A percentile compares a stretch with the other conserved stretches of the same genome.
phyloP scores from a whole-genome alignment of 2,888 invertebrate species.

The Hirtodrosophila confusa region DNA sequence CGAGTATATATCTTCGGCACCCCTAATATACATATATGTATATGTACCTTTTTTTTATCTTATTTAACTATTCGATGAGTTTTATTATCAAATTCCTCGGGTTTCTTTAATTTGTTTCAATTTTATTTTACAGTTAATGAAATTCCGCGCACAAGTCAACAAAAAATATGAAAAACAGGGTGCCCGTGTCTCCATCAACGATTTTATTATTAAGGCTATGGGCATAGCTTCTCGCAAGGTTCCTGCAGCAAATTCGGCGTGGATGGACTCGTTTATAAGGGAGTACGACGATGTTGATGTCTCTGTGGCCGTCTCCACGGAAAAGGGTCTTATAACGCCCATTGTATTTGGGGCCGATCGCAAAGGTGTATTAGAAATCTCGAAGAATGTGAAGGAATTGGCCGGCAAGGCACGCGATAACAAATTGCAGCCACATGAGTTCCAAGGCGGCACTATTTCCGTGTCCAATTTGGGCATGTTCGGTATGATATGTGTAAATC shows the following conservation, averaged over 20 bases:
- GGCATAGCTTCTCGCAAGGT: conserved; percentile 95
- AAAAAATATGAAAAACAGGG: conserved; percentile 91
- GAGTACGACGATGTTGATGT: conserved; percentile 97
- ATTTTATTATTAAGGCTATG: conserved; percentile 97
- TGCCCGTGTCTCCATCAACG: conserved; percentile 96
- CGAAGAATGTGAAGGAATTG: conserved; percentile 90
- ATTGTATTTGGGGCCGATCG: conserved; percentile 96
- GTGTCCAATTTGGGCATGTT: conserved; percentile 98
- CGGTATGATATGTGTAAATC: conserved; percentile 84
- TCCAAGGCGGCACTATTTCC: conserved; percentile 97
- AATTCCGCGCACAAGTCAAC: conserved; percentile 91
- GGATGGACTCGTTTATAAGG: conserved; percentile 96
- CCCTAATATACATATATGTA: too few species aligned
- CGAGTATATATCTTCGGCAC: too few species aligned
- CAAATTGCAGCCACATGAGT: conserved; percentile 96
- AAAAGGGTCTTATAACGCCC: conserved; percentile 97
- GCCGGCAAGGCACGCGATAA: conserved; percentile 95
- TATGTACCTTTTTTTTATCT: too few species aligned
- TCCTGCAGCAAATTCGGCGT: conserved; percentile 96
- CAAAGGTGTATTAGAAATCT: conserved; percentile 94
- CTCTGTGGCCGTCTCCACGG: conserved; percentile 98
- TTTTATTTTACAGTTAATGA: conserved; percentile 83
- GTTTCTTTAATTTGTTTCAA: not conserved
- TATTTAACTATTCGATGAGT: too few species aligned
- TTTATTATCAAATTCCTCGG: too few species aligned